Evolutionary conservation across 2,113 vertebrate species (phyloP).

Genomic region (Xyliphius kryptos): DNA sequence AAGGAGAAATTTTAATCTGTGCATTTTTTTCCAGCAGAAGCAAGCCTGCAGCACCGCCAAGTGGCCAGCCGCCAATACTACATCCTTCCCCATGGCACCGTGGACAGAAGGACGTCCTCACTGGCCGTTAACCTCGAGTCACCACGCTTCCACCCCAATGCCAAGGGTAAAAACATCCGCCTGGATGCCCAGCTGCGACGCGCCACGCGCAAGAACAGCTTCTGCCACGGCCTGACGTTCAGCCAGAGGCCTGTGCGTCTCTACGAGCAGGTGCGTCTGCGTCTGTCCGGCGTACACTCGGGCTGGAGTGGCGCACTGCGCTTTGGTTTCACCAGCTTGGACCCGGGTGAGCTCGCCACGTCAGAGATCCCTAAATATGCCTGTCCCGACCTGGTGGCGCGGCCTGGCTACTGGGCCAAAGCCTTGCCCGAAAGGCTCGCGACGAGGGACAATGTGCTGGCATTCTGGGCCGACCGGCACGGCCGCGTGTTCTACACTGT

Average conservation of each 20-base stretch:
- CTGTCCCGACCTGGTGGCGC: conserved; percentile 91
- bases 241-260: conserved; percentile 89
- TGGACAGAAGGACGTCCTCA: conserved; percentile 70
- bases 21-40: conserved; percentile 61
- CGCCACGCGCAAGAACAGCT: conserved; percentile 91
- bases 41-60: conserved; percentile 75
- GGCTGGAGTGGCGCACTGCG: conserved; percentile 96
- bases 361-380: conserved; percentile 96
- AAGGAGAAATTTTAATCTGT: too few species aligned
- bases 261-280: conserved; percentile 91
- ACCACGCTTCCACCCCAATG: conserved; percentile 86
- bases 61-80: conserved; percentile 82
- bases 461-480: conserved; percentile 94
- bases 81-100: conserved; percentile 70
- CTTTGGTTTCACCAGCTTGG: conserved; percentile 91
- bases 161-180: conserved; percentile 94
- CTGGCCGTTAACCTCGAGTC: conserved; percentile 70
- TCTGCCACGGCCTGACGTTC: conserved; percentile 96
- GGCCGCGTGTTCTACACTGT: conserved; percentile 95
- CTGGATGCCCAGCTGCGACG: conserved; percentile 85
- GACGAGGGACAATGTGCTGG: conserved; percentile 83
- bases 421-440: conserved; percentile 92
- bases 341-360: conserved; percentile 81
- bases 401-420: conserved; percentile 96
- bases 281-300: conserved; percentile 82